Evolutionary conservation across 2,888 invertebrate species (phyloP), one percentile per base, ranked within the genome.

Genomic region (Cancer borealis): DNA sequence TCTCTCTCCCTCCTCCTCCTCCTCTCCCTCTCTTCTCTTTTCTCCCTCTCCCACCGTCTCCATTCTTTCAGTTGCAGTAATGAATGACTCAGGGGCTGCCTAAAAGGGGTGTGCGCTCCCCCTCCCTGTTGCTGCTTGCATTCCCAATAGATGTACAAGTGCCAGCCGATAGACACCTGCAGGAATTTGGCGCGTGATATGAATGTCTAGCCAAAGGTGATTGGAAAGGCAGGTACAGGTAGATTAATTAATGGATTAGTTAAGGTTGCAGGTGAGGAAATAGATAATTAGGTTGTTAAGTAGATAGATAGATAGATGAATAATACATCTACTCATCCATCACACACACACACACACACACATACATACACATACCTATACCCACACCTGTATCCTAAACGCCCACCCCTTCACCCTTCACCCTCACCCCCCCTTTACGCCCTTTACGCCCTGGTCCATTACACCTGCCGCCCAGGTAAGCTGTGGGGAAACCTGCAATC

Each of bases 1-100:
- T 46, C 88, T 88, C 88, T 46, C 88, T 88, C 90, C n/a, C 90
- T 54, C 54, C 26, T 60, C 26, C 60, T 54, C 91, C 54, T 54
- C 17, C 49, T 90, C 30, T 54, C 54, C 54, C 90, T 54, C 30
- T 49, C 90, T n/a, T 14, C 54, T 26, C 54, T 2, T 90, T 14
- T 90, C 79, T 30, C 79, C 17, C 79, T 30, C 30, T 79, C 30
- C 12, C 79, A 26, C 30, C 47, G 21, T 21, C 47, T 88, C 88
- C 88, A 88, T 88, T 47, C 14, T 88, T 88, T 6, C 17, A 88
- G 88, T 21, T 47, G 26, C 45, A 88, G 26, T 45, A 88, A 88
- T 88, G 45, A 88, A 73, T 73, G 4, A 73, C 73, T 3, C n/a
- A 73, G 26, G 21, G 6, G 0, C n/a, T 66, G 17, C 54, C 49